Percentiles rank a stretch among this genome's conserved stretches.
Conservation (phyloP, 2,888 invertebrate genomes). For the Sacculina carcini region DNA sequence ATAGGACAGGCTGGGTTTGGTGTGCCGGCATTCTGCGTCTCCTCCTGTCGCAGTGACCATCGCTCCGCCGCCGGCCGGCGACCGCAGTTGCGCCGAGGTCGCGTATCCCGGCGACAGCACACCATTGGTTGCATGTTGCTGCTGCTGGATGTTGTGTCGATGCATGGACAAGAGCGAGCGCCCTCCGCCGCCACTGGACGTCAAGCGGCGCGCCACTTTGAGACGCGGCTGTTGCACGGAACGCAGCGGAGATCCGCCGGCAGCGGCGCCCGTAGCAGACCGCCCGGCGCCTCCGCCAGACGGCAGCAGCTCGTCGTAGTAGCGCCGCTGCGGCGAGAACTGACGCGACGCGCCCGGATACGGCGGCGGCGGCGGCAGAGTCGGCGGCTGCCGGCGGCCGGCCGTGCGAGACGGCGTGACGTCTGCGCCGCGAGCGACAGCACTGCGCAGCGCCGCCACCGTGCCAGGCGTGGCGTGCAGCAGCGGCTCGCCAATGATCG, state of each 20-base stretch:
- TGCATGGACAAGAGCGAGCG: background rate
- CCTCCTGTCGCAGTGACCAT: background rate
- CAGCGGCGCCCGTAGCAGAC: too few relatives aligned
- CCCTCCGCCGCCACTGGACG: too few relatives aligned
- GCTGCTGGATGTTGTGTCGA: background rate
- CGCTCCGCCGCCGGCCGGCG: background rate
- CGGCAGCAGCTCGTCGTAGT: background rate
- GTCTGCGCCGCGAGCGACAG: background rate
- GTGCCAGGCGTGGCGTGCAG: background rate
- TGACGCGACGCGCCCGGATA: background rate
- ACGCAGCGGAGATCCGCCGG: too few relatives aligned
- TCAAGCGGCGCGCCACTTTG: background rate
- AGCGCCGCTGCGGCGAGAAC: background rate
- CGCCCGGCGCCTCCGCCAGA: background rate
- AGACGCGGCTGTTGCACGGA: constrained; percentile 1
- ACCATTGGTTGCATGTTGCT: too few relatives aligned
- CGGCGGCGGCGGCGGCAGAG: background rate
- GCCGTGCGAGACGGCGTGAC: background rate
- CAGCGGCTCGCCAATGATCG: background rate
- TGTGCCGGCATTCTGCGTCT: background rate
- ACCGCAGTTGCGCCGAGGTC: background rate
- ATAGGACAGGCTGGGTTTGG: constrained; percentile 2
- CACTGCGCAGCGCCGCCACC: background rate
- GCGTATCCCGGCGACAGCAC: too few relatives aligned
- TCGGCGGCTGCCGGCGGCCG: background rate